Percentiles rank a stretch among this genome's conserved stretches.
Conservation (phyloP, 1,140 invertebrate genomes). For the Carcinoscorpius rotundicauda region DNA sequence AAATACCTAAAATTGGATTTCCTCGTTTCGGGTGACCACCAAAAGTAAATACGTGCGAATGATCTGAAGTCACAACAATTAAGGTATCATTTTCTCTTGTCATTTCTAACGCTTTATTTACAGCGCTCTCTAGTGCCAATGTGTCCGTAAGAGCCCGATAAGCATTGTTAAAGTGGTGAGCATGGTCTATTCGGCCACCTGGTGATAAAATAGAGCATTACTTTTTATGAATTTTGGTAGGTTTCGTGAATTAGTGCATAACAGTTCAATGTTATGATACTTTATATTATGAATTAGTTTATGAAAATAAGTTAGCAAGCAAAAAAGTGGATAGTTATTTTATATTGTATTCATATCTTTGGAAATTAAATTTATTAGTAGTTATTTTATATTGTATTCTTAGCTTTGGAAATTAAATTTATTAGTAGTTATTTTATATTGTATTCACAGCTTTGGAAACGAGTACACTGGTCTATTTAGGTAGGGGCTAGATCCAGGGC, state of each 20-base stretch:
- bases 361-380: too few relatives aligned
- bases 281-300: too few relatives aligned
- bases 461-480: too few relatives aligned
- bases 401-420: too few relatives aligned
- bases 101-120: conserved; percentile 22
- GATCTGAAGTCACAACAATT: conserved; percentile 26
- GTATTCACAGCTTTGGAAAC: too few relatives aligned
- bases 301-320: too few relatives aligned
- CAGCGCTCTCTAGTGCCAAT: conserved; percentile 22
- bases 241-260: neutral
- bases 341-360: too few relatives aligned
- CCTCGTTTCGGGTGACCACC: conserved; percentile 26
- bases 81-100: conserved; percentile 25
- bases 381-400: too few relatives aligned
- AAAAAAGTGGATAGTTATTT: too few relatives aligned
- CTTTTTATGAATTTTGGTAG: conserved; percentile 39
- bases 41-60: conserved; percentile 27
- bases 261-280: too few relatives aligned
- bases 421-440: too few relatives aligned
- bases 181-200: conserved; percentile 62
- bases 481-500: too few relatives aligned
- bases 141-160: conserved; percentile 48
- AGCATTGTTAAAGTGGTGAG: conserved; percentile 69
- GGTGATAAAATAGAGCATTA: conserved; percentile 39
- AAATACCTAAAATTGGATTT: conserved; percentile 22